Base-by-base conservation (phyloP, 2,797 vertebrate genomes). In the Macroramphosus scolopax region DNA sequence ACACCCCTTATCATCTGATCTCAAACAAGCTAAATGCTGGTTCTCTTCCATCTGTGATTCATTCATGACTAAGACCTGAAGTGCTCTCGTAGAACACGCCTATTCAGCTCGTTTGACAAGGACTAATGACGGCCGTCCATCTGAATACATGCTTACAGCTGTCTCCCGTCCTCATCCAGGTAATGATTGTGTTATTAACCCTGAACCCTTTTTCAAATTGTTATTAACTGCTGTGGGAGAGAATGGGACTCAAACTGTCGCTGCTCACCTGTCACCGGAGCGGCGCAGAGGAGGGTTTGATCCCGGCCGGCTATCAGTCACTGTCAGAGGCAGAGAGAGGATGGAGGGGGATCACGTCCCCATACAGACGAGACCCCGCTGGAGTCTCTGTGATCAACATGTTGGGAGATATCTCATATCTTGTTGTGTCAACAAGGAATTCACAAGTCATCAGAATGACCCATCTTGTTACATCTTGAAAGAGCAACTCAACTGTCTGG, bases 151-250 rank as follows among this genome's bases (percentile, higher is more conserved):
- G 85, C 84, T 84, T 85, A 83, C 84, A 87, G 86, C 88, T 88
- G 86, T 86, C 85, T 81, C 76, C 77, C 52, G 1, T 72, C 76
- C 75, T 70, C 69, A 76, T 84, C 83, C 84, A 81, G 83, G 84
- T 86, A 86, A 87, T 87, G 81, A 87, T 85, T 85, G 88, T 84
- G 82, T 89, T 88, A 90, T 89, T 89, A 90, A 89, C 89, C 88
- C 80, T 16, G 33, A 75, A 81, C 80, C 77, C 72, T 71, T 80
- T 85, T 75, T 82, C 79, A 84, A 87, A 88, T 82, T 83, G 78
- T 87, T 85, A 87, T 85, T 88, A 87, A 83, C 83, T 76, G 82
- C 82, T 55, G 55, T 67, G 74, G 75, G 74, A 77, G 68, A 71
- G 76, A 75, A 73, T 63, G 55, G 68, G 67, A 66, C 78, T 85